These are phyloP conservation scores for Plebejus melissa DNA, from an alignment of 2,888 invertebrate species.

Conservation along the genomic window DNA sequence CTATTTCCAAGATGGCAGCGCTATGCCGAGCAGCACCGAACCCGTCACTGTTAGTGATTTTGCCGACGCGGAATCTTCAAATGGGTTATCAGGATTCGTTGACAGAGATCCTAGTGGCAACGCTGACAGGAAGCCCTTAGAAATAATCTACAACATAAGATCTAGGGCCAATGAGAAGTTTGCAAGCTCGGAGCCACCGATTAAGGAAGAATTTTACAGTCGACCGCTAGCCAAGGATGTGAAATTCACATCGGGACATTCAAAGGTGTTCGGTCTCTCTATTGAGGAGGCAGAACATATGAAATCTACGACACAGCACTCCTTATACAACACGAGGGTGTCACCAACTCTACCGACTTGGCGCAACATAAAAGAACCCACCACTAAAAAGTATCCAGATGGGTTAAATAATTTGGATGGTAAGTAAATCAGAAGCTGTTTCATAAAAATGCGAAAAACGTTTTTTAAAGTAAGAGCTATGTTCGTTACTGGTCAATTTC, in stretches of 20 bases:
- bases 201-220: conserved; percentile 45
- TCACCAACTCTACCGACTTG: conserved; percentile 82
- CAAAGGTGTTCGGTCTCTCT: conserved; percentile 80
- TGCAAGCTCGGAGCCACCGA: background rate
- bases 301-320: conserved; percentile 71
- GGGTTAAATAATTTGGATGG: conserved; percentile 60
- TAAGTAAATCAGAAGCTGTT: conserved; percentile 46
- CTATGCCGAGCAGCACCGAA: conserved; percentile 49
- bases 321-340: conserved; percentile 74
- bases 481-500: too few relatives aligned
- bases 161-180: background rate
- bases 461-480: background rate
- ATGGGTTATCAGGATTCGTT: conserved; percentile 46
- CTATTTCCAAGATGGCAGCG: conserved; percentile 58
- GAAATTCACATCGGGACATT: conserved; percentile 81
- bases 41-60: conserved; percentile 40
- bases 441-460: background rate
- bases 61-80: conserved; percentile 53
- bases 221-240: conserved; percentile 43
- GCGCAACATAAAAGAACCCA: conserved; percentile 61
- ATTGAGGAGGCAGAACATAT: conserved; percentile 80
- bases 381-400: conserved; percentile 65
- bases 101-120: conserved; percentile 44
- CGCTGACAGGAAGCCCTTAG: conserved; percentile 31
- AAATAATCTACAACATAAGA: background rate